phyloP scores from a whole-genome alignment of 2,113 vertebrate genomes.

The Salminus brasiliensis region DNA sequence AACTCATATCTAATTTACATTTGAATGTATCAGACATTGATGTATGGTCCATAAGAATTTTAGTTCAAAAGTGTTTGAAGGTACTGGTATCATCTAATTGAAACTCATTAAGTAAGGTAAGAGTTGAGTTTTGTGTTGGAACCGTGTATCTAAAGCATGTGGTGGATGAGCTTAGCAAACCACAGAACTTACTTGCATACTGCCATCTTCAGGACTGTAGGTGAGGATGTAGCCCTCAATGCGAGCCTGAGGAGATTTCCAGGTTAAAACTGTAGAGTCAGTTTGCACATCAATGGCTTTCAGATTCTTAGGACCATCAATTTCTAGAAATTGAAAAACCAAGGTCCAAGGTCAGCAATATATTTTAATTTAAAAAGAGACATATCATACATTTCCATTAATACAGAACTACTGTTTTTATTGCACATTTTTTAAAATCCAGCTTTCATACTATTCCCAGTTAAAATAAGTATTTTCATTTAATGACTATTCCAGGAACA shows the following conservation, averaged over 20 bases:
- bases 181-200: conserved; percentile 69
- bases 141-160: too few species aligned
- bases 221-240: conserved; percentile 84
- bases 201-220: conserved; percentile 75
- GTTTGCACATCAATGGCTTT: conserved; percentile 69
- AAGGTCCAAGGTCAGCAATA: not conserved
- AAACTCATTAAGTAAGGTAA: too few species aligned
- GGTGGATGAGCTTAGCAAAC: too few species aligned
- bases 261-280: conserved; percentile 77
- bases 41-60: too few species aligned
- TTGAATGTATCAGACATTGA: too few species aligned
- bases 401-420: not conserved
- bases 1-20: not conserved
- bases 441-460: too few species aligned
- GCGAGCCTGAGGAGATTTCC: conserved; percentile 80
- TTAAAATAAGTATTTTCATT: too few species aligned
- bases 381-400: not conserved
- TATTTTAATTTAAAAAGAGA: not conserved
- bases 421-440: not conserved
- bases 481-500: too few species aligned
- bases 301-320: conserved; percentile 84
- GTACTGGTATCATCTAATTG: too few species aligned
- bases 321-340: conserved; percentile 68
- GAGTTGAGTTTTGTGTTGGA: too few species aligned
- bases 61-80: too few species aligned